These are phyloP conservation scores for Drosophila orosa DNA, from an alignment of 1,140 invertebrate genomes.

Conservation along the genomic window DNA sequence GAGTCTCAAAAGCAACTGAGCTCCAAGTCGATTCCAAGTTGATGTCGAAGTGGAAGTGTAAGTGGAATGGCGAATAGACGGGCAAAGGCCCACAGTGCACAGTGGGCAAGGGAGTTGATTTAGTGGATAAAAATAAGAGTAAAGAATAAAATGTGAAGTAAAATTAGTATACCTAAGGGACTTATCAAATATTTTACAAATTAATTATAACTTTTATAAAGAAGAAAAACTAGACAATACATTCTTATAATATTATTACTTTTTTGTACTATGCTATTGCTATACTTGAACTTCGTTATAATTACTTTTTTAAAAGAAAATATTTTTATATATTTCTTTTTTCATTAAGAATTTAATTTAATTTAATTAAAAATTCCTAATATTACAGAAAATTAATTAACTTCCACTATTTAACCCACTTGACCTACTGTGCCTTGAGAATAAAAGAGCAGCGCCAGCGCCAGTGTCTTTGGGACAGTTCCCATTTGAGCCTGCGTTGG, in stretches of 20 bases:
- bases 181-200: no score
- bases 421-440: slow-evolving; percentile 18
- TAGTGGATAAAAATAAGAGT: neutral
- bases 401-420: rapidly evolving
- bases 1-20: slow-evolving; percentile 56
- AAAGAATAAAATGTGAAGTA: no score
- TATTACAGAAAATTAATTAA: neutral
- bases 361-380: no score
- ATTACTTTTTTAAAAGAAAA: no score
- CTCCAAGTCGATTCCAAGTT: slow-evolving; percentile 32
- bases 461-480: slow-evolving; percentile 52
- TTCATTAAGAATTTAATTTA: no score
- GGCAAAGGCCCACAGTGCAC: slow-evolving; percentile 3
- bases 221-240: no score
- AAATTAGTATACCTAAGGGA: no score
- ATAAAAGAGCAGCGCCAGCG: slow-evolving; percentile 63
- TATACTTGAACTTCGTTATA: no score
- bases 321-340: no score
- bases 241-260: no score
- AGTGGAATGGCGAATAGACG: slow-evolving; percentile 27
- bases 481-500: slow-evolving; percentile 43
- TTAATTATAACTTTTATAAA: no score
- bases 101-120: neutral
- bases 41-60: slow-evolving; percentile 32
- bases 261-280: no score